Evolutionary conservation across 2,888 invertebrate genomes (phyloP).

Genomic region (Bellardia pandia): DNA sequence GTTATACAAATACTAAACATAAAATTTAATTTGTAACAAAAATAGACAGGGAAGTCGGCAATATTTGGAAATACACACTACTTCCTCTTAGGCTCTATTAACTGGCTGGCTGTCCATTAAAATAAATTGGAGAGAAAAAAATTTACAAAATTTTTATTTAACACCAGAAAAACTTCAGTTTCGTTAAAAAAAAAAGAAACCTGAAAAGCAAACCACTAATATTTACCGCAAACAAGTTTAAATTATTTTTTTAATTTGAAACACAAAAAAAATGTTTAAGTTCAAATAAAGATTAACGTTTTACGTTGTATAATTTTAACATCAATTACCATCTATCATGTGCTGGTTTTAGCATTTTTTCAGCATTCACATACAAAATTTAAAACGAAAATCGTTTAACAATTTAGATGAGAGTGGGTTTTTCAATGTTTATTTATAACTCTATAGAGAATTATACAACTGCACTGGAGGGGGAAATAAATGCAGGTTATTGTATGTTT

Average conservation of each 20-base stretch:
- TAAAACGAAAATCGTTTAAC: conserved; percentile 24
- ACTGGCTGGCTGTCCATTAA: conserved; percentile 19
- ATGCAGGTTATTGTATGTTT: conserved; percentile 23
- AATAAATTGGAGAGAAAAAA: conserved; percentile 5
- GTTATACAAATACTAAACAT: neutral
- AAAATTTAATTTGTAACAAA: conserved; percentile 24
- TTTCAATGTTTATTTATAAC: conserved; percentile 34
- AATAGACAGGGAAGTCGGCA: conserved; percentile 56
- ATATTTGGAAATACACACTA: conserved; percentile 18
- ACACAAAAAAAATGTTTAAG: conserved; percentile 26
- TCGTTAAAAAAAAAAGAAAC: conserved; percentile 29
- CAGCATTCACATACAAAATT: neutral
- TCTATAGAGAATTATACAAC: conserved; percentile 32
- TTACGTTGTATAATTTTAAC: conserved; percentile 50
- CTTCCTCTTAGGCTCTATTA: conserved; percentile 51
- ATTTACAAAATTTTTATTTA: conserved; percentile 15
- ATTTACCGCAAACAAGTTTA: conserved; percentile 55
- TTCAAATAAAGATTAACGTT: conserved; percentile 45
- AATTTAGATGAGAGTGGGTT: conserved; percentile 1
- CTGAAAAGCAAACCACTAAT: conserved; percentile 34
- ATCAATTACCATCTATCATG: conserved; percentile 56
- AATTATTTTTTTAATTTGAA: conserved; percentile 7
- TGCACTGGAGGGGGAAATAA: conserved; percentile 20
- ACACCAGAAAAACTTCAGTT: conserved; percentile 33
- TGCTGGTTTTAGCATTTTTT: conserved; percentile 23